Percentiles rank a stretch among this genome's conserved stretches.
These are phyloP conservation scores for Danio tinwini DNA, from an alignment of 2,797 vertebrate genomes.

Conservation along the genomic window DNA sequence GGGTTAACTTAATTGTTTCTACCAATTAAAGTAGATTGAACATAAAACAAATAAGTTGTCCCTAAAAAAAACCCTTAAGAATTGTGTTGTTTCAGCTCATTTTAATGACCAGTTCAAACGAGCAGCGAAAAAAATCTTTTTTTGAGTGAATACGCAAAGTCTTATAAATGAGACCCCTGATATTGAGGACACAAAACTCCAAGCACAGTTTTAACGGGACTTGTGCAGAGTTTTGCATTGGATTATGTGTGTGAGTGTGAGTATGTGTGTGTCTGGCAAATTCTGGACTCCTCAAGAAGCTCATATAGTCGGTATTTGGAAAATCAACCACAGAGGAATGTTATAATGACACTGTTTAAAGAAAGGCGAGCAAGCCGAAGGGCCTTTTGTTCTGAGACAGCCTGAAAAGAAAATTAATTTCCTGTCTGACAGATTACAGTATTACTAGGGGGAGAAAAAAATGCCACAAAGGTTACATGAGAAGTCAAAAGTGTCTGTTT, in stretches of 20 bases:
- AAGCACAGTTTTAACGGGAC: not conserved
- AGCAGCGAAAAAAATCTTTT: too few relatives aligned
- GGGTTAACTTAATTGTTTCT: too few relatives aligned
- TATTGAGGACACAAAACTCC: not conserved
- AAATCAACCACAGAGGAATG: constrained; percentile 46
- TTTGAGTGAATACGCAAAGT: too few relatives aligned
- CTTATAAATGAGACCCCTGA: not conserved
- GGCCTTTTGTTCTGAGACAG: constrained; percentile 36
- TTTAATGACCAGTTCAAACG: too few relatives aligned
- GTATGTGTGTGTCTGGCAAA: constrained; percentile 1
- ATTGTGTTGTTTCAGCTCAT: too few relatives aligned
- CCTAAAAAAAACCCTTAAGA: too few relatives aligned
- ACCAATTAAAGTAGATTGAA: too few relatives aligned
- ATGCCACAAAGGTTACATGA: constrained; percentile 50
- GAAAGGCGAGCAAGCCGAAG: constrained; percentile 20
- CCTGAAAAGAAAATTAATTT: constrained; percentile 28
- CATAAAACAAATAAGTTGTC: too few relatives aligned
- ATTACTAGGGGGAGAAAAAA: constrained; percentile 68
- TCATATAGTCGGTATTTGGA: not conserved
- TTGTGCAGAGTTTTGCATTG: not conserved
- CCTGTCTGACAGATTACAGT: constrained; percentile 56
- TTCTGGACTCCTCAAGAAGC: constrained; percentile 14
- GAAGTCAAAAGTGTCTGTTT: constrained; percentile 36
- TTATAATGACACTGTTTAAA: constrained; percentile 27
- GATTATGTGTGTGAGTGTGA: too few relatives aligned